Evolutionary conservation across 2,113 vertebrate species (phyloP).

Genomic region (Dryoscopus gambensis): DNA sequence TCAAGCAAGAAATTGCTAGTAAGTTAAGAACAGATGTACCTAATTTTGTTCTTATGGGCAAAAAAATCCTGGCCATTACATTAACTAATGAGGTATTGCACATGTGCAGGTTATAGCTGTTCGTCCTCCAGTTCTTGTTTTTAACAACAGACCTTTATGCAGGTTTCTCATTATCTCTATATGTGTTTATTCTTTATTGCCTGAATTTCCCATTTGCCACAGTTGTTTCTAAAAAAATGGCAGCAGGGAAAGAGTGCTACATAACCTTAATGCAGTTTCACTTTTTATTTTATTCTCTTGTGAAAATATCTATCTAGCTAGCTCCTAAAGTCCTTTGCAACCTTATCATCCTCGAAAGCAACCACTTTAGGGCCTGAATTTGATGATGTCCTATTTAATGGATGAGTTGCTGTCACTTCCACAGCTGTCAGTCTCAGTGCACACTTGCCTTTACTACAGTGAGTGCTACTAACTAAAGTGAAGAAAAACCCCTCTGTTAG

Average conservation of each 20-base stretch:
- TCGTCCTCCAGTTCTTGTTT: not conserved
- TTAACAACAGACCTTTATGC: not conserved
- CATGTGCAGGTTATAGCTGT: not conserved
- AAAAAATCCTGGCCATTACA: not conserved
- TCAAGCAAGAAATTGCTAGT: constrained; percentile 16
- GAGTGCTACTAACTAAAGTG: not conserved
- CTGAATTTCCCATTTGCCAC: not conserved
- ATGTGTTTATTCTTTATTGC: not conserved
- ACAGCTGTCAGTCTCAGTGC: not conserved
- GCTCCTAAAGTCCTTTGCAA: not conserved
- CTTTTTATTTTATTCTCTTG: not conserved
- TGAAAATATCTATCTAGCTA: not conserved
- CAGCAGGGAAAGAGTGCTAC: not conserved
- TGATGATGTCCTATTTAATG: not conserved
- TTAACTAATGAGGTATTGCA: not conserved
- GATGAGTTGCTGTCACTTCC: not conserved
- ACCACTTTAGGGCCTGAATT: not conserved
- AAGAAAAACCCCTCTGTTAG: not conserved
- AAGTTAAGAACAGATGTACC: constrained; percentile 60
- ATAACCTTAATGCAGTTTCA: not conserved
- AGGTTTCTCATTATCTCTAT: not conserved
- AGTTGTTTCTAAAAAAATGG: not conserved
- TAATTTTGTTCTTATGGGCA: constrained; percentile 33
- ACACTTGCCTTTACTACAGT: not conserved
- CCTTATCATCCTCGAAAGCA: rapidly evolving